Evolutionary conservation across 2,113 vertebrate genomes (phyloP).

Genomic region (Eptesicus fuscus): DNA sequence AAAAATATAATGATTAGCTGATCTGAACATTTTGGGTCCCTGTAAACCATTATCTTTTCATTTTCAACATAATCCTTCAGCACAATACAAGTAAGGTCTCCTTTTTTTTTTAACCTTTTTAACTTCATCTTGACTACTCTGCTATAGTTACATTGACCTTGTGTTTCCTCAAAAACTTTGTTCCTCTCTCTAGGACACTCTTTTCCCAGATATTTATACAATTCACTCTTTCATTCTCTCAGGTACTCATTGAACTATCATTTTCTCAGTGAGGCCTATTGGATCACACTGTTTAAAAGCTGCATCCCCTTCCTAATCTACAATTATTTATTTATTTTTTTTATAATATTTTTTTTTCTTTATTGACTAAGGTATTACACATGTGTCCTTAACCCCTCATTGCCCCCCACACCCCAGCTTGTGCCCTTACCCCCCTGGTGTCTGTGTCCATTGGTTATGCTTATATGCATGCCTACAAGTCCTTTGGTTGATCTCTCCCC

Average conservation of each 20-base stretch:
- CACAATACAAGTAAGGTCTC: accelerated
- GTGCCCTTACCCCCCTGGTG: no score
- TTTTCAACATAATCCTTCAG: background rate
- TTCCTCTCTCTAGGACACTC: background rate
- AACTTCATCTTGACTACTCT: background rate
- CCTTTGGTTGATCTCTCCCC: no score
- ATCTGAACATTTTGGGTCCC: background rate
- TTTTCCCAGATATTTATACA: background rate
- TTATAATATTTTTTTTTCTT: no score
- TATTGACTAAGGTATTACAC: no score
- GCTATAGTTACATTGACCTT: background rate
- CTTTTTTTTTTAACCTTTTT: background rate
- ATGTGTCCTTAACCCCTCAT: no score
- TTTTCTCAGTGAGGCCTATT: background rate
- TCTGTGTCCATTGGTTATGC: no score
- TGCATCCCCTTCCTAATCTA: background rate
- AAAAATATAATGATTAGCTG: background rate
- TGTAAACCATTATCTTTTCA: background rate
- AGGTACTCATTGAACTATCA: background rate
- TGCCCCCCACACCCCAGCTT: no score
- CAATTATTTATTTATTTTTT: background rate
- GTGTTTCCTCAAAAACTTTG: background rate
- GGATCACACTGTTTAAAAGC: background rate
- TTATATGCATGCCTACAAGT: no score
- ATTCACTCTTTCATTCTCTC: background rate